These are phyloP conservation scores for Eumaeus atala DNA, from an alignment of 1,140 invertebrate genomes.

Conservation along the genomic window DNA sequence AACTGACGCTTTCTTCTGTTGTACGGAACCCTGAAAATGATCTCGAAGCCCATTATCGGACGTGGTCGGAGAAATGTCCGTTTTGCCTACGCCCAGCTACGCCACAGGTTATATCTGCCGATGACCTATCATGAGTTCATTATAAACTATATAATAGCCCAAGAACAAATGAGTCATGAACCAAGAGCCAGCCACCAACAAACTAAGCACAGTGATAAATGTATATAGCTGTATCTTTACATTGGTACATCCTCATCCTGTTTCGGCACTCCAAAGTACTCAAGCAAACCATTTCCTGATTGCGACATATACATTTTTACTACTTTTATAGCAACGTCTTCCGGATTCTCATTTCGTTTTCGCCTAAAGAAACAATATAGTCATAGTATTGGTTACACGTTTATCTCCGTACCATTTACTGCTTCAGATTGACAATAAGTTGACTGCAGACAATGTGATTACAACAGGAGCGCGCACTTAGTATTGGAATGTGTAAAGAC, in stretches of 20 bases:
- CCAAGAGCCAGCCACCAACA: conserved; percentile 37
- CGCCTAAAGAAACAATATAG: conserved; percentile 48
- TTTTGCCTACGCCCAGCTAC: too few relatives aligned
- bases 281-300: conserved; percentile 44
- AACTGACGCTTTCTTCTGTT: too few relatives aligned
- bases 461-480: too few relatives aligned
- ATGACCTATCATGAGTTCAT: too few relatives aligned
- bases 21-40: too few relatives aligned
- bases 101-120: too few relatives aligned
- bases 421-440: too few relatives aligned
- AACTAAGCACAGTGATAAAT: conserved; percentile 36
- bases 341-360: conserved; percentile 36
- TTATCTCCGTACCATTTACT: neutral
- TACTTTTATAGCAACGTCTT: conserved; percentile 37
- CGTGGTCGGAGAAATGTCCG: too few relatives aligned
- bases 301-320: conserved; percentile 59
- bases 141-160: too few relatives aligned
- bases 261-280: conserved; percentile 42
- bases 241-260: conserved; percentile 41
- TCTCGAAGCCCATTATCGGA: too few relatives aligned
- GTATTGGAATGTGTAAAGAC: too few relatives aligned
- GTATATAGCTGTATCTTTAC: conserved; percentile 44
- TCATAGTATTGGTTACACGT: neutral
- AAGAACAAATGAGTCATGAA: conserved; percentile 25
- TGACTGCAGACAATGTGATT: too few relatives aligned